Base-by-base conservation (phyloP, 2,113 vertebrate species). In the Tetrao urogallus region DNA sequence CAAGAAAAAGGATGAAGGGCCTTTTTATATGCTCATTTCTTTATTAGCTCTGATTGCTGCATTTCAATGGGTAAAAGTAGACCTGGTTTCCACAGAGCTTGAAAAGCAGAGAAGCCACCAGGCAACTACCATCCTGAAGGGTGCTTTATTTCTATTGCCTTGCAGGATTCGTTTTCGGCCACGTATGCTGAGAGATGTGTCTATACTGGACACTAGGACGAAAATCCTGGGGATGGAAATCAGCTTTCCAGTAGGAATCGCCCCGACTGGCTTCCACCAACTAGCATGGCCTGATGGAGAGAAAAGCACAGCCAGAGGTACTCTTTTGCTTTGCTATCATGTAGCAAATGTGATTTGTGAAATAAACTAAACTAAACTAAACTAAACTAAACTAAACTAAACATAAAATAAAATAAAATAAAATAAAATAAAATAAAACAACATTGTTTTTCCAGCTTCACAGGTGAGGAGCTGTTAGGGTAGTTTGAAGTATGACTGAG, bases 281-380 rank as follows among this genome's bases (percentile, higher is more conserved):
- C 94, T 99, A 19, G 98, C 98, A 42, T 99, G 99, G 98, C 98
- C 98, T 3, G 98, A 99, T 40, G 99, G 99, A 40, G 99, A 99
- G 96, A 92, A 98, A 95, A 99, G 99, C 92, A 99, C 99, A 45
- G 98, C 99, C 78, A 98, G 98, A 94, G 99, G 99, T 99, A 98
- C 5, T 60, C 28, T 50, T 58, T 38, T 56, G 48, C 34, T 82
- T 74, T 54, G 8, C 43, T 72, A 15, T 21, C 6, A 2, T 11
- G 15, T 30, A 47, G 42, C 60, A 65, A 48, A 58, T 28, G 1
- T 3, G 21, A 2, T 0, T 25, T 47, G 8, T 48, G 47, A 48
- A 48, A 48, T 21, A 21, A 20, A 47, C 20, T 47, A 47, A 20
- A 20, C 19, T 45, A 45, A 45, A 8, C 18, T 20, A 47, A 47